phyloP scores from a whole-genome alignment of 2,113 vertebrate species.

The Corvus cornix region DNA sequence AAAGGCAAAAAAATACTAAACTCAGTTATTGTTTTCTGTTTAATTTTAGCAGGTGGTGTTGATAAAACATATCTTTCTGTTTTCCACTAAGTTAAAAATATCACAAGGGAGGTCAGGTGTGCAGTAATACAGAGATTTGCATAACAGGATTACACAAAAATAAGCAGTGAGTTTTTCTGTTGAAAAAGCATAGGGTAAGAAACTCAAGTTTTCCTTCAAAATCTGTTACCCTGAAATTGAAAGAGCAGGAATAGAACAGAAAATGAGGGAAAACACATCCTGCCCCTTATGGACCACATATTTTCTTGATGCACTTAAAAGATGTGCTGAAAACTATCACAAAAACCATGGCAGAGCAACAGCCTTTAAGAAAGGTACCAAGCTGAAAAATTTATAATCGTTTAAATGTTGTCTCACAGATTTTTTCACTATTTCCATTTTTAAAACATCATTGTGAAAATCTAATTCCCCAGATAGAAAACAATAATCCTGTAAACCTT shows the following conservation, averaged over 20 bases:
- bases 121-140: conserved; percentile 15
- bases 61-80: not conserved
- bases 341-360: not conserved
- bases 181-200: conserved; percentile 5
- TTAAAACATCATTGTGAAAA: not conserved
- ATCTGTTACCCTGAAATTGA: not conserved
- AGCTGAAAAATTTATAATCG: not conserved
- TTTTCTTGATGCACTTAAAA: not conserved
- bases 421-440: not conserved
- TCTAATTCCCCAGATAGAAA: not conserved
- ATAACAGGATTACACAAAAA: conserved; percentile 8
- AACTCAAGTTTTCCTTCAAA: not conserved
- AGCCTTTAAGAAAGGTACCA: not conserved
- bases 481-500: not conserved
- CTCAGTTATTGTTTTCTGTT: not conserved
- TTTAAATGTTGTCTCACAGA: not conserved
- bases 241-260: not conserved
- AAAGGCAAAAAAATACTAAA: not conserved
- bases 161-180: not conserved
- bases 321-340: not conserved
- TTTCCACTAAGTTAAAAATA: conserved; percentile 49
- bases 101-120: not conserved
- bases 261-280: not conserved
- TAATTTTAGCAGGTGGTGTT: not conserved
- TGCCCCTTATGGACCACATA: not conserved